phyloP scores from a whole-genome alignment of 1,140 invertebrate species.

The Medauroidea extradentata region DNA sequence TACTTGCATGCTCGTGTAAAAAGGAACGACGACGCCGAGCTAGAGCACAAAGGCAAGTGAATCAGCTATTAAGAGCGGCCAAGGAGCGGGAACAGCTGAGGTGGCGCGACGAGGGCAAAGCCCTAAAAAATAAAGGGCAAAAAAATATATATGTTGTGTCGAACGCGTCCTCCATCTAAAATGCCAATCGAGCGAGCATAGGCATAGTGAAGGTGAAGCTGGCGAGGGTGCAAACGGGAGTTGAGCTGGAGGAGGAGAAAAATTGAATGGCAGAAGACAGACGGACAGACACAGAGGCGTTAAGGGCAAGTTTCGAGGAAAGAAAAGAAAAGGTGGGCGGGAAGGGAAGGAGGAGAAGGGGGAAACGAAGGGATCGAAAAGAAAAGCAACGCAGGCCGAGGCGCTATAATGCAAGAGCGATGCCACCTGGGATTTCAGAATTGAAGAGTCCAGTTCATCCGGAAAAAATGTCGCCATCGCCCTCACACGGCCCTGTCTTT shows the following conservation, averaged over 20 bases:
- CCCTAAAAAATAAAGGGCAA: background rate
- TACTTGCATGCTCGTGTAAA: no score
- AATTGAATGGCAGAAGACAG: no score
- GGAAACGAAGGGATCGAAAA: background rate
- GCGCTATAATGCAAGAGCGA: constrained; percentile 4
- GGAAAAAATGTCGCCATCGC: constrained; percentile 7
- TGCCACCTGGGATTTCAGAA: constrained; percentile 11
- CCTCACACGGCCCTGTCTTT: no score
- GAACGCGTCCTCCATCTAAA: no score
- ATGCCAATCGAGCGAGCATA: no score
- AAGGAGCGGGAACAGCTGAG: background rate
- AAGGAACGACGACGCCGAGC: no score
- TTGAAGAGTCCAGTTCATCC: constrained; percentile 14
- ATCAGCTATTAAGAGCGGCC: background rate
- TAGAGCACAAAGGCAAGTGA: no score
- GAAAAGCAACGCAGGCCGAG: background rate
- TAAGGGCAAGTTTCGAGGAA: background rate
- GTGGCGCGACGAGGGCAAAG: background rate
- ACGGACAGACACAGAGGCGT: no score
- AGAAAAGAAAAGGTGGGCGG: background rate
- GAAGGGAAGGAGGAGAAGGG: background rate
- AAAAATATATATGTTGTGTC: no score
- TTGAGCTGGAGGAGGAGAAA: no score
- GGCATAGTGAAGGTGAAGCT: no score
- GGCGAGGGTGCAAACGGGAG: no score